These are phyloP conservation scores for Megaceryle torquata DNA, from an alignment of 2,113 vertebrate genomes.

Conservation along the genomic window DNA sequence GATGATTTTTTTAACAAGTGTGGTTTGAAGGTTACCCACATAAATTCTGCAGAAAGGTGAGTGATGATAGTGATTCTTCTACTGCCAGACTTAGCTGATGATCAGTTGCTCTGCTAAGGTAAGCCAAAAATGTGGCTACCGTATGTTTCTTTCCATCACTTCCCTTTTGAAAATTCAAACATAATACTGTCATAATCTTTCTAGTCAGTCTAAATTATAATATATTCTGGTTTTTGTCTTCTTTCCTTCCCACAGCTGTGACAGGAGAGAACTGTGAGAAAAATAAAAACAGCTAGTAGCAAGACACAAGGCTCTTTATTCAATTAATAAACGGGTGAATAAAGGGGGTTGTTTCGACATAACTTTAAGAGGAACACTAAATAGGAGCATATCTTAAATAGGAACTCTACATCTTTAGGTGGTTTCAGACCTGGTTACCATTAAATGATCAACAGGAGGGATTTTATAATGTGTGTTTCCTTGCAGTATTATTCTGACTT, in stretches of 20 bases:
- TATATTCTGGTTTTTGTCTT: not conserved
- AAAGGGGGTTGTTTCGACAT: not conserved
- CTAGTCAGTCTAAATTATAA: not conserved
- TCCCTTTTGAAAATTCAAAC: not conserved
- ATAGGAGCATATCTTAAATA: not conserved
- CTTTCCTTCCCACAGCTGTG: not conserved
- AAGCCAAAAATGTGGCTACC: not conserved
- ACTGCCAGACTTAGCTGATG: not conserved
- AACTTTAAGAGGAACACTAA: not conserved
- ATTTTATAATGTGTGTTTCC: not conserved
- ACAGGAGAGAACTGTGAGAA: not conserved
- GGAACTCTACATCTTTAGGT: not conserved
- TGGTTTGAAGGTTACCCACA: conserved; percentile 41
- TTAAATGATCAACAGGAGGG: not conserved
- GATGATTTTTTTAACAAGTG: not conserved
- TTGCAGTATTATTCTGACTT: not conserved
- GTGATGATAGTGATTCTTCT: not conserved
- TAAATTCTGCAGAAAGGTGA: conserved; percentile 51
- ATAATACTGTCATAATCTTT: not conserved
- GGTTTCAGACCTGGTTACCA: not conserved
- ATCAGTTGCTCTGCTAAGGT: not conserved
- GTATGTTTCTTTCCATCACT: not conserved
- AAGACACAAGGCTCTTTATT: not conserved
- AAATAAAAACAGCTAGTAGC: not conserved
- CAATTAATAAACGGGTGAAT: not conserved